A percentile compares a stretch with the other conserved stretches of the same genome.
Conservation (phyloP, 2,113 vertebrate genomes). For the Meleagris gallopavo region DNA sequence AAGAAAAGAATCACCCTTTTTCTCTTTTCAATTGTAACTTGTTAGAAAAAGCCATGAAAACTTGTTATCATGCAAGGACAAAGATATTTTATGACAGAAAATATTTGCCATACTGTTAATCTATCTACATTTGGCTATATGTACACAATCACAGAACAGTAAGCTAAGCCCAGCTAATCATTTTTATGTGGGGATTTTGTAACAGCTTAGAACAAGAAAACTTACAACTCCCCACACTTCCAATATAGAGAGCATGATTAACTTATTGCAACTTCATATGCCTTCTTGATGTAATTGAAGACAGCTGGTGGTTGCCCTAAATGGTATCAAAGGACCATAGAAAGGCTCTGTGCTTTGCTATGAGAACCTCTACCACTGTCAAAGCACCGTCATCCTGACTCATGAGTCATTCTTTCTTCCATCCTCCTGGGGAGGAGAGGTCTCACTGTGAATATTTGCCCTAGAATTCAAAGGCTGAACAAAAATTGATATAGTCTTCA, state of each 20-base stretch:
- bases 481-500: not conserved
- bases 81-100: not conserved
- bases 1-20: slow-evolving; percentile 39
- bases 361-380: not conserved
- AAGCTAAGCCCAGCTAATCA: not conserved
- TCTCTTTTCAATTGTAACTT: not conserved
- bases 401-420: not conserved
- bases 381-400: not conserved
- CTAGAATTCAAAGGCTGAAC: not conserved
- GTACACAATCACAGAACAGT: not conserved
- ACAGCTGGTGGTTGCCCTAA: not conserved
- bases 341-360: not conserved
- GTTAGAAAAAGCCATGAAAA: too few relatives aligned
- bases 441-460: not conserved
- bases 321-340: not conserved
- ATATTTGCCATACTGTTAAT: not conserved
- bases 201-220: not conserved
- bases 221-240: not conserved
- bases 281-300: not conserved
- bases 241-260: not conserved
- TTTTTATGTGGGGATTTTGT: not conserved
- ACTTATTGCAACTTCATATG: not conserved
- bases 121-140: not conserved
- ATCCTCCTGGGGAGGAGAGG: not conserved
- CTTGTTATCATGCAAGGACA: not conserved